Evolutionary conservation across 2,888 invertebrate species (phyloP), one percentile per base, ranked within the genome.

Genomic region (Xanthorhoe spadicearia): DNA sequence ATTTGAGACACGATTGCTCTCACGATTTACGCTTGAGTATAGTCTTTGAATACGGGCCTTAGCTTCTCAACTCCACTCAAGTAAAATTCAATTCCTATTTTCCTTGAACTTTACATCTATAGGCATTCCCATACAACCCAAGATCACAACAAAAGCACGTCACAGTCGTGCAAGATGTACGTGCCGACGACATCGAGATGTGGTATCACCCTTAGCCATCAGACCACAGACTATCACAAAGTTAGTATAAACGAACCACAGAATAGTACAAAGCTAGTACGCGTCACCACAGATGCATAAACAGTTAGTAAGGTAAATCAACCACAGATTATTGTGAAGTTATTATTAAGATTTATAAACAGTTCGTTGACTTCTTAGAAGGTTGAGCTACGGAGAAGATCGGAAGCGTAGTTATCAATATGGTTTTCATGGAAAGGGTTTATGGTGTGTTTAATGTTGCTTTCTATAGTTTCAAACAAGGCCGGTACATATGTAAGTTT

Each of bases 131-230:
- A 23, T 62, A 54, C 50, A 55, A 64, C 35, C 52, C 46, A 50
- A 60, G 19, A 67, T 56, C 50, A 59, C 64, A 59, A 66, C 58
- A 69, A 66, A 69, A 64, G 48, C 46, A 53, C 57, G 49, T 35
- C 53, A 60, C 48, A 65, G 17, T 72, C 75, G 76, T 76, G 76
- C 64, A 49, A 57, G 62, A 54, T 54, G 69, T 77, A 83, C 84
- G 84, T 83, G 84, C 79, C 76, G 75, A 71, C 78, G 74, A 70
- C 78, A 82, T 77, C 73, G 76, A 82, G 84, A 82, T 80, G 72
- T 46, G 64, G 53, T 75, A 80, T 81, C 82, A 61, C 54, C 62
- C 54, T 49, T 49, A 48, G 61, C 43, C 71, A 81, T 81, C 79
- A 67, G 64, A 53, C 66, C 53, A 35, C 52, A 64, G 64, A 35